Evolutionary conservation across 2,113 vertebrate genomes (phyloP).

Genomic region (Coturnix japonica): DNA sequence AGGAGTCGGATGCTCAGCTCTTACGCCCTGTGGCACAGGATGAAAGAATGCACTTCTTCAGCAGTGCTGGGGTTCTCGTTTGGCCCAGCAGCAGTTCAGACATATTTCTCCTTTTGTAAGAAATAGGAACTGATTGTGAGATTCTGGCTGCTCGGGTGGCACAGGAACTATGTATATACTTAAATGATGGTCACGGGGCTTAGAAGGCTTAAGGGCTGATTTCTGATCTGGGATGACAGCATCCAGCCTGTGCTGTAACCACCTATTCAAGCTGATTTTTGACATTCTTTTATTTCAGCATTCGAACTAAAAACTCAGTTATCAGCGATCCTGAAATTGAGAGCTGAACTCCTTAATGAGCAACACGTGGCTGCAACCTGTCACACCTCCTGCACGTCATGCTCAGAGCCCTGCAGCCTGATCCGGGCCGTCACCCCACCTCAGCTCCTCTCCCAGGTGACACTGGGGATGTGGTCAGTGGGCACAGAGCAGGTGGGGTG

Average conservation of each 20-base stretch:
- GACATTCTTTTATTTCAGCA: neutral
- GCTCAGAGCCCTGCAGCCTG: neutral
- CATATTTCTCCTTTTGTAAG: neutral
- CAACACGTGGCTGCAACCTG: rapidly evolving
- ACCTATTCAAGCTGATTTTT: neutral
- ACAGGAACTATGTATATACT: neutral
- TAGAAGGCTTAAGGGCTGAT: neutral
- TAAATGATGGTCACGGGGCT: neutral
- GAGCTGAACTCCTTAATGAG: neutral
- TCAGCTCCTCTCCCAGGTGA: neutral
- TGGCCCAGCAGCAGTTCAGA: neutral
- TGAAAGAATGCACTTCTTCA: constrained; percentile 28
- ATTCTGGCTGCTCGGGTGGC: neutral
- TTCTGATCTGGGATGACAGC: neutral
- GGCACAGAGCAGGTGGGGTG: too few relatives aligned
- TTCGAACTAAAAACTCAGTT: neutral
- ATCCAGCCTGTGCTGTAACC: neutral
- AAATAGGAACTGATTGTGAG: neutral
- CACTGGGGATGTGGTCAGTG: neutral
- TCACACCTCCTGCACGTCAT: neutral
- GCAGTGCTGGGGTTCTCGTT: constrained; percentile 2
- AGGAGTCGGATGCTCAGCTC: constrained; percentile 31
- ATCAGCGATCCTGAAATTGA: neutral
- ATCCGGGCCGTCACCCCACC: neutral
- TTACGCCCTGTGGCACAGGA: neutral